Base-by-base conservation (phyloP, 2,113 vertebrate genomes). In the Hyperoodon ampullatus region DNA sequence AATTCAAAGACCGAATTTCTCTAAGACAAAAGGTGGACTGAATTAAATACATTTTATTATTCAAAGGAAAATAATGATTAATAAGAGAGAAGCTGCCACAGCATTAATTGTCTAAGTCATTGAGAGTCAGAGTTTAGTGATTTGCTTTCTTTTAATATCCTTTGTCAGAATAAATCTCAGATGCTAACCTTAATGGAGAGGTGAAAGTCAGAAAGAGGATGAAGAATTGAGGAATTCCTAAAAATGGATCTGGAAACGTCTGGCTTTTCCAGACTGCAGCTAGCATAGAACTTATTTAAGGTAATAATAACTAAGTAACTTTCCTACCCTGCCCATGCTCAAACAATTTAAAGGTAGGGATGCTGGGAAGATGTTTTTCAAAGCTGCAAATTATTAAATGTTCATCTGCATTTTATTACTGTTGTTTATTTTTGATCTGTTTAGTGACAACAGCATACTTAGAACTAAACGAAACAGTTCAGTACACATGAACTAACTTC, bases 91-190 rank as follows among this genome's bases (percentile, higher is more conserved):
- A 66, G 53, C 21, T 96, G 47, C 71, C n/a, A 44, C 28, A 47
- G 14, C 10, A 47, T 88, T 8, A n/a, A 30, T 86, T 58, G 11
- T 82, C 81, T 74, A 94, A 97, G 21, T 78, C 86, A 24, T 68
- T 50, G 47, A 88, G 63, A 96, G 83, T 70, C 71, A 93, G 92
- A 55, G 55, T 24, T 66, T 74, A 47, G 94, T 91, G 85, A 68
- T 53, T 55, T 28, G 11, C 14, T 95, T 97, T 95, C 75, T 75
- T 94, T 68, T 97, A 86, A 93, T 78, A 82, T 75, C 9, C 9
- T 96, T 71, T 83, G 44, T 58, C 26, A 97, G 91, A 97, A 84
- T 95, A 91, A 44, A 95, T 93, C 72, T 75, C 42, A 83, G 21
- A 58, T 81, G 55, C 58, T 90, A 84, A 75, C 63, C 16, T 87